Evolutionary conservation across 1,140 invertebrate genomes (phyloP).

Genomic region (Plodia interpunctella): DNA sequence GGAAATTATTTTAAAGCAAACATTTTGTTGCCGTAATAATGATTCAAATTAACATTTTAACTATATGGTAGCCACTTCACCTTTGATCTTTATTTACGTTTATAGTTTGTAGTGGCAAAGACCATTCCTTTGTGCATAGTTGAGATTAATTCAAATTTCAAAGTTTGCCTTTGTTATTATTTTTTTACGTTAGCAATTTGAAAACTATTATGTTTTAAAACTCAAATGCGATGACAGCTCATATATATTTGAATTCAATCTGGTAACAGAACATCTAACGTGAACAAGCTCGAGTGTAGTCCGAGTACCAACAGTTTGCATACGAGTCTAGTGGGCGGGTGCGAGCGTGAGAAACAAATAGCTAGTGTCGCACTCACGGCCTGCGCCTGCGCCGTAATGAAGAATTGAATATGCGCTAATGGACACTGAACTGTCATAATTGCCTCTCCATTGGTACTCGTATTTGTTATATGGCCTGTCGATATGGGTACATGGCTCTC

Average conservation of each 20-base stretch:
- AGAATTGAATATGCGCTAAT: constrained; percentile 26
- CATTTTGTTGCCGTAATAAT: neutral
- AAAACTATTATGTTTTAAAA: neutral
- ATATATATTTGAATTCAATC: neutral
- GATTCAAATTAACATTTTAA: constrained; percentile 5
- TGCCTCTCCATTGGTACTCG: constrained; percentile 30
- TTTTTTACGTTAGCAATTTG: no score
- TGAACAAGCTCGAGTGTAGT: constrained; percentile 21
- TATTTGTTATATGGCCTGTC: constrained; percentile 24
- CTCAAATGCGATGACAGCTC: neutral
- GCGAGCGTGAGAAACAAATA: constrained; percentile 72
- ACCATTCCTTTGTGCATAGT: no score
- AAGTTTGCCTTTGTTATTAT: no score
- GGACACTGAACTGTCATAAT: constrained; percentile 29
- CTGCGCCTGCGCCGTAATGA: constrained; percentile 32
- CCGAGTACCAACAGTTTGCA: constrained; percentile 29
- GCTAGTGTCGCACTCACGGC: constrained; percentile 53
- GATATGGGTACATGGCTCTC: no score
- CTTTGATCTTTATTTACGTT: constrained; percentile 3
- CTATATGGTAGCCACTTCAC: neutral
- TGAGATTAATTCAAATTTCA: no score
- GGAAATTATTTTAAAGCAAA: neutral
- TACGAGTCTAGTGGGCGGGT: constrained; percentile 49
- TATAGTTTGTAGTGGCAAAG: neutral
- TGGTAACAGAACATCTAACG: constrained; percentile 16